Evolutionary conservation across 2,113 vertebrate species (phyloP), one percentile per base, ranked within the genome.

Genomic region (Lepisosteus osseus): DNA sequence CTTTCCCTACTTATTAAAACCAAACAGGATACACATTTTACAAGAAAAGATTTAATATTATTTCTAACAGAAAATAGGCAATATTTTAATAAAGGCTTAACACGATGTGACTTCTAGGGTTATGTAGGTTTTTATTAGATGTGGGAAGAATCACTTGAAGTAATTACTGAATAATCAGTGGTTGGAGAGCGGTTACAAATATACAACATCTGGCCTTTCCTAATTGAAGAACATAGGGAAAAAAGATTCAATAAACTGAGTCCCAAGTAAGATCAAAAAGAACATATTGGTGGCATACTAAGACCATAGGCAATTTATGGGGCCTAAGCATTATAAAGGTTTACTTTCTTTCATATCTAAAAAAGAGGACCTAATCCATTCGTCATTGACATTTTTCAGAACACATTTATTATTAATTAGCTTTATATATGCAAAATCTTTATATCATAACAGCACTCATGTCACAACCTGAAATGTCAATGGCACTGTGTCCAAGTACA

Each of bases 241-340:
- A 87, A 80, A 85, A 79, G 81, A 82, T 67, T 80, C 86, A 79
- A 84, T 88, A 89, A 91, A 84, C 64, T 75, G 82, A 75, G 84
- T 84, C 82, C 89, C 87, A 85, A 86, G 85, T 70, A 81, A 89
- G 88, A 92, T 91, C 87, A 91, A 90, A 90, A 77, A 71, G 76
- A 78, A 86, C 84, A 86, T 83, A 82, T 83, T 90, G 87, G 87
- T 86, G 80, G 80, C 89, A 90, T 86, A 88, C 86, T 84, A 78
- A 71, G 74, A 80, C 86, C 80, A 77, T 73, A 80, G 82, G 87
- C 83, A 76, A 81, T 61, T 73, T 67, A 65, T 67, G 70, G 51
- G 44, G 70, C 29, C 9, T 5, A 51, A 9, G 47, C 5, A 6
- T 51, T 51, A 51, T 51, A 51, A 51, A 51, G 9, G 47, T 9